Evolutionary conservation across 2,797 vertebrate genomes (phyloP).

Genomic region (Sarcoramphus papa): DNA sequence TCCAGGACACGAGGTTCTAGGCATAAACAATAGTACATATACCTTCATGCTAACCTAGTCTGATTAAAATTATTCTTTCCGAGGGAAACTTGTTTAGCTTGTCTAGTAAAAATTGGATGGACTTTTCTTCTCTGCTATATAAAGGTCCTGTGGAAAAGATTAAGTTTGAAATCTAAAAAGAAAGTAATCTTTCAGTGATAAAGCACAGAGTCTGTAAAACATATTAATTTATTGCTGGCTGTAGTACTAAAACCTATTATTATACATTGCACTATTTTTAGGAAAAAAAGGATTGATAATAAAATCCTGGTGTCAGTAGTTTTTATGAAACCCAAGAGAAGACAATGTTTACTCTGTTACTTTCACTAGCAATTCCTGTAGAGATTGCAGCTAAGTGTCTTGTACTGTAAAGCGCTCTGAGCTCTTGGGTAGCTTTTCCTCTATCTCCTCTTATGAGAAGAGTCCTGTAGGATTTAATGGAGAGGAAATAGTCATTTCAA

Average conservation of each 20-base stretch:
- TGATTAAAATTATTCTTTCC: neutral
- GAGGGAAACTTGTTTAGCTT: neutral
- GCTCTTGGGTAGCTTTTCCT: neutral
- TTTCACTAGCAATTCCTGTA: neutral
- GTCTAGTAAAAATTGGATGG: neutral
- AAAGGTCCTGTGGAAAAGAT: neutral
- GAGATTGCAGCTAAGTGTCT: neutral
- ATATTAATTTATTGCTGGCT: neutral
- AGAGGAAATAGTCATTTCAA: neutral
- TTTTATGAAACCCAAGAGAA: constrained; percentile 10
- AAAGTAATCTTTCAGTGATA: neutral
- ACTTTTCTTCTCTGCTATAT: neutral
- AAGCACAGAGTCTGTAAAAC: neutral
- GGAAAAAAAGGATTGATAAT: neutral
- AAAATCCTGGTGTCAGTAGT: neutral
- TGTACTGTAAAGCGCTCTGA: neutral
- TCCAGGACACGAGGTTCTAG: neutral
- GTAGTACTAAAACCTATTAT: neutral
- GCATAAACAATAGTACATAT: neutral
- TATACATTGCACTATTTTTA: neutral
- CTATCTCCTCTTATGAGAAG: neutral
- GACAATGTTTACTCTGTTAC: neutral
- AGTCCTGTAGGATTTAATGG: neutral
- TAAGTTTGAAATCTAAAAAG: neutral
- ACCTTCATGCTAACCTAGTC: neutral